These are phyloP conservation scores for Plemyria rubiginata DNA, from an alignment of 2,888 invertebrate species.

Conservation along the genomic window DNA sequence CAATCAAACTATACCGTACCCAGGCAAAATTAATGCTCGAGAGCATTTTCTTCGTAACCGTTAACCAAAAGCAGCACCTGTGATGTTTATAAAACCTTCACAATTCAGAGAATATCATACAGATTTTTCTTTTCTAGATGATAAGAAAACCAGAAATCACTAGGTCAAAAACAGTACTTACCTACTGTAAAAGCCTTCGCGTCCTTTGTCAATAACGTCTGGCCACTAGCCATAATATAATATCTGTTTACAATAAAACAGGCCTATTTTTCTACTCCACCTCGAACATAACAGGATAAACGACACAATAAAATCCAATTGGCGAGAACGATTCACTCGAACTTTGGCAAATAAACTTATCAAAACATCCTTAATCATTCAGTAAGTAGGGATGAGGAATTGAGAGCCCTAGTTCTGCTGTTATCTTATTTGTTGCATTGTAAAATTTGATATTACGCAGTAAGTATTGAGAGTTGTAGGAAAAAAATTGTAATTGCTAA, in stretches of 20 bases:
- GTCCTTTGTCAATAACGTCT: constrained; percentile 15
- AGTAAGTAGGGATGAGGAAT: constrained; percentile 33
- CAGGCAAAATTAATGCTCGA: too few species aligned
- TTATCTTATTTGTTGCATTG: not conserved
- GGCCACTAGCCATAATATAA: constrained; percentile 5
- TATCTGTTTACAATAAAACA: constrained; percentile 15
- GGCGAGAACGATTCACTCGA: constrained; percentile 44
- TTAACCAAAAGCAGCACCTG: too few species aligned
- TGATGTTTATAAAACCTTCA: too few species aligned
- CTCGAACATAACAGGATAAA: constrained; percentile 44
- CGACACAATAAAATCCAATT: constrained; percentile 52
- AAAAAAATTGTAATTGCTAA: too few species aligned
- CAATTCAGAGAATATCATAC: not conserved
- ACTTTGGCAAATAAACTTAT: constrained; percentile 54
- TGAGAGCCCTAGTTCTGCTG: not conserved
- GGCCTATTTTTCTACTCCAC: constrained; percentile 26
- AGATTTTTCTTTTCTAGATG: too few species aligned
- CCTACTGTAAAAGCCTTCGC: not conserved
- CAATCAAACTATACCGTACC: too few species aligned
- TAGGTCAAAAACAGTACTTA: not conserved
- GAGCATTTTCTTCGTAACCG: too few species aligned
- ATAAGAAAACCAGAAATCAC: not conserved
- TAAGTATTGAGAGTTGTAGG: too few species aligned
- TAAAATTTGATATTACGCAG: not conserved
- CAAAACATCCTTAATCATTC: constrained; percentile 59